Evolutionary conservation across 2,797 vertebrate species (phyloP), one percentile per base, ranked within the genome.

Genomic region (Phrynocephalus guinanensis): DNA sequence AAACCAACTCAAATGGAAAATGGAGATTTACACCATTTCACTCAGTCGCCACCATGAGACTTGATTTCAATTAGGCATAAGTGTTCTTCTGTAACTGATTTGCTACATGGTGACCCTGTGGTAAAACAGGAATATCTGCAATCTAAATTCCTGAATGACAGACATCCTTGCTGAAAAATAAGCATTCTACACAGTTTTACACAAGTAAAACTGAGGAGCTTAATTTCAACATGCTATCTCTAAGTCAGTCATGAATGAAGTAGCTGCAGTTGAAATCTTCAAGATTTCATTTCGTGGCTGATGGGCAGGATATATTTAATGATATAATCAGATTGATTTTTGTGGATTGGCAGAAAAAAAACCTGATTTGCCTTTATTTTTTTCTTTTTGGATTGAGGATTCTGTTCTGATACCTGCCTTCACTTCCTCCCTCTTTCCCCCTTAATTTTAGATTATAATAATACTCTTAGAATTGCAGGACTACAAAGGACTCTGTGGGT

Each of bases 221-320:
- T 48, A 8, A 73, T 84, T 85, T 80, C 83, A 33, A 24, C 81
- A 56, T 63, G 30, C 67, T 52, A 73, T 88, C 60, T 85, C 30
- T 10, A 9, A 52, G 22, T 38, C 73, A 56, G 24, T 77, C 78
- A 81, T 75, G n/a, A 26, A 6, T 88, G 87, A 85, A 44, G 63
- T 73, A 88, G 71, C 79, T 85, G 82, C 38, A 56, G 66, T 1
- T 67, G 78, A 85, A 73, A 44, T 67, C 60, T 81, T 80, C 44
- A 68, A 52, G 50, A 78, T 44, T 44, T 73, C 60, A 80, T 50
- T 85, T 22, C 75, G 63, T 68, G 71, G 78, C 81, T 81, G 66
- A 24, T 24, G 16, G 60, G 52, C 33, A 22, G 81, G 75, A 84
- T 52, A 13, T n/a, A 44, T 73, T 68, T 77, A 87, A 87, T 87